Base-by-base conservation (phyloP, 2,113 vertebrate genomes). In the Xyliphius kryptos region DNA sequence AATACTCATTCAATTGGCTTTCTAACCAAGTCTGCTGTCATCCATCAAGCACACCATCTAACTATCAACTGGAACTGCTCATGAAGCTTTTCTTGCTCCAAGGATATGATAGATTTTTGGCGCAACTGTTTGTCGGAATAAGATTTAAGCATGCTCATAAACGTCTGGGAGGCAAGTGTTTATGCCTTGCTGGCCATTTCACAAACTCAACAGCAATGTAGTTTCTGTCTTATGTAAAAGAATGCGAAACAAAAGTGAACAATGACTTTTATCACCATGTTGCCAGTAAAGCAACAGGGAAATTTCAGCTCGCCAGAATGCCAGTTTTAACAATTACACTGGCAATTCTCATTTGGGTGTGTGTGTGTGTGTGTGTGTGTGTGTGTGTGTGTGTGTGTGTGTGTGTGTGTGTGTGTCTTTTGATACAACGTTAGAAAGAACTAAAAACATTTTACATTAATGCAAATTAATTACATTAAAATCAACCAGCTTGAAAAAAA, bases 11-110 rank as follows among this genome's bases (percentile, higher is more conserved):
- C 13, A 26, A 12, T 64, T 53, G 41, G 3, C 51, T 58, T 38
- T 17, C 56, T 48, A 13, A 40, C 61, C 51, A 65, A 61, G 61
- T 36, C 44, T 51, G 44, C 40, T 47, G 44, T 16, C 49, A 61
- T 55, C 14, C 32, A 36, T 55, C 57, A 46, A n/a, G 12, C 43
- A 14, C 43, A 46, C 43, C 14, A 46, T 46, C 13, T 15, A 46
- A 2, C 43, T 1, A n/a, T 46, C n/a, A 46, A n/a, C 43, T 46
- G 43, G 43, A 46, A 46, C 43, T 6, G 14, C 13, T 46, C 43
- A n/a, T n/a, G 6, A 46, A 14, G 14, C 14, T 46, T 46, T 46
- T 15, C 43, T 6, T 5, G 43, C 43, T 46, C 14, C 43, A 46
- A n/a, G 14, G 13, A 13, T 46, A n/a, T 46, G 6, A 46, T n/a